Evolutionary conservation across 2,113 vertebrate genomes (phyloP).

Genomic region (Pica pica): DNA sequence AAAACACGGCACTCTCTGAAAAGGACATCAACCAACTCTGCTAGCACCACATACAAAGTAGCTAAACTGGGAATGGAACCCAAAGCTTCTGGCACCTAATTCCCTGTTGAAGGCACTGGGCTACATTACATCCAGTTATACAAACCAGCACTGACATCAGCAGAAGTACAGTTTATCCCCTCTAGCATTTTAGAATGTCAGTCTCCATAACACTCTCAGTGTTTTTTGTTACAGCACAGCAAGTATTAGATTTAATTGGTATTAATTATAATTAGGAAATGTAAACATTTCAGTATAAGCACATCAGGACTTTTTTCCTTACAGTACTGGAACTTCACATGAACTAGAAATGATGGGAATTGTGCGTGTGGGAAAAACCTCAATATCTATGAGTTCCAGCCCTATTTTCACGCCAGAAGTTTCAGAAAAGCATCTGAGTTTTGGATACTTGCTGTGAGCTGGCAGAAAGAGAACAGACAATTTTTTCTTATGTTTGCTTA

Average conservation of each 20-base stretch:
- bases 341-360: slow-evolving; percentile 21
- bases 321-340: neutral
- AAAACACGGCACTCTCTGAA: neutral
- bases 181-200: slow-evolving; percentile 44
- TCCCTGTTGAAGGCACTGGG: neutral
- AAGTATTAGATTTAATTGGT: slow-evolving; percentile 36
- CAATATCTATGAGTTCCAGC: neutral
- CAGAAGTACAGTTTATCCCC: slow-evolving; percentile 59
- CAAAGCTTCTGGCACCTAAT: slow-evolving; percentile 22
- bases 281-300: slow-evolving; percentile 33
- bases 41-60: neutral
- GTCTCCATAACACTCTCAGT: slow-evolving; percentile 24
- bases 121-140: slow-evolving; percentile 1
- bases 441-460: slow-evolving; percentile 45
- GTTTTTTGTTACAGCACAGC: slow-evolving; percentile 33
- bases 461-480: slow-evolving; percentile 35
- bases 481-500: slow-evolving; percentile 38
- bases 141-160: slow-evolving; percentile 48
- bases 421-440: slow-evolving; percentile 30
- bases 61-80: slow-evolving; percentile 17
- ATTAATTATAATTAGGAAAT: slow-evolving; percentile 54
- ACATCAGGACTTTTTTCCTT: neutral
- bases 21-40: neutral
- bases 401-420: slow-evolving; percentile 43
- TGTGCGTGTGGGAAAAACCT: neutral